Evolutionary conservation across 2,888 invertebrate species (phyloP), one percentile per base, ranked within the genome.

Genomic region (Ichneumon xanthorius): DNA sequence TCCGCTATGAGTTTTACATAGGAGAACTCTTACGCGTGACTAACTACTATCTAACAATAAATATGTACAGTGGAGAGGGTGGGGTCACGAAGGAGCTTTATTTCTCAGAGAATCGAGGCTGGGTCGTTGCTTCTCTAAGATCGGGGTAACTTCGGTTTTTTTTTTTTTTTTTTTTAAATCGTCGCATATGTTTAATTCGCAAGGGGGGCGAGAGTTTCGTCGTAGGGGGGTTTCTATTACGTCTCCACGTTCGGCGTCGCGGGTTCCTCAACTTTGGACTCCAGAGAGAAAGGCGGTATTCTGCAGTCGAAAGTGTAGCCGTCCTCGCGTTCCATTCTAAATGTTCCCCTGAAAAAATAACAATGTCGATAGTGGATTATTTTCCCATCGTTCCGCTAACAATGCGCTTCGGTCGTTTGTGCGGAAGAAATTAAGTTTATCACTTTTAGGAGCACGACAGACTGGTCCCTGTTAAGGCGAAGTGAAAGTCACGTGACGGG

Each of bases 291-390:
- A 0, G 99, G 99, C 58, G 99, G 99, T 92, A 99, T 99, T 92
- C 99, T 96, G 93, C 99, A 99, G 94, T 99, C 99, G 94, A 99
- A 99, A 0, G 98, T 97, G 93, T 98, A 98, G 2, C 99, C 99
- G 94, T 99, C 99, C 94, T 99, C 98, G 83, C 99, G 96, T 94
- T 99, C 99, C 97, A 99, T 98, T 90, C 99, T 96, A 93, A 99
- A 99, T 3, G 99, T 99, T 78, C 99, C 99, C 97, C 97, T 97
- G 91, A 16, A 79, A 72, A 76, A 3, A 55, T 22, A 30, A 5
- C 14, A 22, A 14, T 16, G 4, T 14, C 45, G 45, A 4, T 14
- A 4, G 45, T 37, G 14, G 30, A 40, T 26, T n/a, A 37, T 37
- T 65, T n/a, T 65, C 0, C 16, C 11, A 1, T n/a, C 53, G n/a